Conservation (phyloP, 2,888 invertebrate species). For the Rosalia funebris region DNA sequence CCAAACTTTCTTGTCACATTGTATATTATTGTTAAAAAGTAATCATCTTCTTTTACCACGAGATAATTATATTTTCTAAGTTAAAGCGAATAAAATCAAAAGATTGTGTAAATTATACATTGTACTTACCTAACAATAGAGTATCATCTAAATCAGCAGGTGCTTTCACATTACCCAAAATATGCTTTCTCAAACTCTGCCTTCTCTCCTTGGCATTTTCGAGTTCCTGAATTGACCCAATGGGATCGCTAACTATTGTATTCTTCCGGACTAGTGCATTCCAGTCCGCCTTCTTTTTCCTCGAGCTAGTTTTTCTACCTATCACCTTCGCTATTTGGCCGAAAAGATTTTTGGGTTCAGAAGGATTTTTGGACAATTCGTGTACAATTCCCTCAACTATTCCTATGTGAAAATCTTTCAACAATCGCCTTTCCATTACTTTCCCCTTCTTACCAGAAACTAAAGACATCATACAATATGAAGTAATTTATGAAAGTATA, state of each 20-base stretch:
- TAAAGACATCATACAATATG: too few relatives aligned
- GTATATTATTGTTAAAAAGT: too few relatives aligned
- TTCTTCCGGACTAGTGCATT: conserved; percentile 82
- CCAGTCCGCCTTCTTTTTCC: conserved; percentile 80
- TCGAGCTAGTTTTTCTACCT: conserved; percentile 69
- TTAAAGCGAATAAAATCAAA: neutral
- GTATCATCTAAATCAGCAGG: conserved; percentile 77
- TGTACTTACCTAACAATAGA: conserved; percentile 73
- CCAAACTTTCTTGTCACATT: too few relatives aligned
- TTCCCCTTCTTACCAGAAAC: conserved; percentile 86
- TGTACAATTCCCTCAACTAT: conserved; percentile 84
- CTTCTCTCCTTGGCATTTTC: conserved; percentile 71
- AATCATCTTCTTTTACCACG: too few relatives aligned
- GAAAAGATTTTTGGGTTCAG: conserved; percentile 82
- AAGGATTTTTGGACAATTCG: conserved; percentile 71
- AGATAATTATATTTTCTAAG: too few relatives aligned
- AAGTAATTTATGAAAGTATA: too few relatives aligned
- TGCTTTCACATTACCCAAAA: conserved; percentile 72
- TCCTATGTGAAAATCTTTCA: conserved; percentile 92
- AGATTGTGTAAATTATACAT: neutral
- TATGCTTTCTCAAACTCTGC: conserved; percentile 78
- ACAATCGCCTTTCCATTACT: conserved; percentile 84
- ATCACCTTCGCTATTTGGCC: conserved; percentile 85
- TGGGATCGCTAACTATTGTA: conserved; percentile 77
- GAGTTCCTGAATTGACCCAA: conserved; percentile 79